Percentiles rank a stretch among this genome's conserved stretches.
phyloP scores from a whole-genome alignment of 2,888 invertebrate genomes.

The Hymenopus coronatus region DNA sequence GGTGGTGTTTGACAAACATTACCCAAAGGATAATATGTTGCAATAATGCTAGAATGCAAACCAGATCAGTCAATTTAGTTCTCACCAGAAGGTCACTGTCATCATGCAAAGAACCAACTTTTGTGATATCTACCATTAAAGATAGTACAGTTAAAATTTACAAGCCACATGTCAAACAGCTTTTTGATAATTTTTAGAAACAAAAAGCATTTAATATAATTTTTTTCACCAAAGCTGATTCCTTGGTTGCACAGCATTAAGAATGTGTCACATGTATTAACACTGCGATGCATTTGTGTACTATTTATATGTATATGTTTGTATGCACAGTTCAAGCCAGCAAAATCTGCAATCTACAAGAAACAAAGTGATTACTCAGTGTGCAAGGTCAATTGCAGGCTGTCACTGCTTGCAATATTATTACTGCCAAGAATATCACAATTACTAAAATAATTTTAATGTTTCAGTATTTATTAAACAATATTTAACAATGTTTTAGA shows the following conservation, averaged over 20 bases:
- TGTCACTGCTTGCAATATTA: constrained; percentile 1
- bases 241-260: constrained; percentile 8
- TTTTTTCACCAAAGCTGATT: constrained; percentile 7
- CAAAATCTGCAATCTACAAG: constrained; percentile 36
- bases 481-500: neutral
- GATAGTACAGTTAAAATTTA: neutral
- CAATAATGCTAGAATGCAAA: constrained; percentile 35
- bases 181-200: neutral
- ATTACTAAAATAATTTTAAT: neutral
- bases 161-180: neutral
- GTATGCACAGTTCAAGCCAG: constrained; percentile 36
- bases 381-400: constrained; percentile 25
- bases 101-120: constrained; percentile 27
- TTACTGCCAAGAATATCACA: neutral
- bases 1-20: constrained; percentile 25
- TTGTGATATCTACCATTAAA: neutral
- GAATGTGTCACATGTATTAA: constrained; percentile 13
- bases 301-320: constrained; percentile 25
- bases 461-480: neutral
- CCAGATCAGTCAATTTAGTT: constrained; percentile 35
- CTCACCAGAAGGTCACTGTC: constrained; percentile 20
- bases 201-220: neutral
- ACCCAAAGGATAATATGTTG: constrained; percentile 29
- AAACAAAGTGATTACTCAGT: constrained; percentile 34
- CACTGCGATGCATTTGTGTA: constrained; percentile 18